phyloP scores from a whole-genome alignment of 2,888 invertebrate genomes.

The Gandaritis pyraliata region DNA sequence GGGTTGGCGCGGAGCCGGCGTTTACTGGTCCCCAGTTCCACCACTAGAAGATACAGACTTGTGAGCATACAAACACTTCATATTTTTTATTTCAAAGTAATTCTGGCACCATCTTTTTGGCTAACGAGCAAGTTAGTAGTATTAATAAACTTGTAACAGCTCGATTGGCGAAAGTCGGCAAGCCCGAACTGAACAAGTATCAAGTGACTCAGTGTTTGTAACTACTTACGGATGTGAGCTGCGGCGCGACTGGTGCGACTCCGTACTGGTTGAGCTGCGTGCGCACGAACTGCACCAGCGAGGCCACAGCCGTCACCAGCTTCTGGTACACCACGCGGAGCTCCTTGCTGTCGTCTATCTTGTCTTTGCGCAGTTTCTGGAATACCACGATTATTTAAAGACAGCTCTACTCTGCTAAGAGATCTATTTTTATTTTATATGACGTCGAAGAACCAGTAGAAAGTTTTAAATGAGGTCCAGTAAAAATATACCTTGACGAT shows the following conservation, averaged over 20 bases:
- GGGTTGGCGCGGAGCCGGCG: conserved; percentile 73
- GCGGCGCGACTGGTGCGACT: conserved; percentile 46
- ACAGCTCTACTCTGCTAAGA: too few species aligned
- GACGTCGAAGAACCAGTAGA: neutral
- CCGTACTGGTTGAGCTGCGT: conserved; percentile 64
- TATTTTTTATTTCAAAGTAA: too few species aligned
- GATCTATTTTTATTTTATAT: too few species aligned
- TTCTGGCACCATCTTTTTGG: too few species aligned
- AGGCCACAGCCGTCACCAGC: conserved; percentile 83
- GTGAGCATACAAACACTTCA: neutral
- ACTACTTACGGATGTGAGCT: conserved; percentile 58
- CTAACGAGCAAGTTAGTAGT: too few species aligned
- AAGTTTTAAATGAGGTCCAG: neutral
- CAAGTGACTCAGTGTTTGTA: neutral
- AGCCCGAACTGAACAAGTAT: too few species aligned
- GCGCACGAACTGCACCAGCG: conserved; percentile 74
- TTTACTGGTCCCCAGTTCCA: conserved; percentile 51
- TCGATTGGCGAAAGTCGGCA: too few species aligned
- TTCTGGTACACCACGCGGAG: conserved; percentile 86
- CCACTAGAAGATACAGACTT: conserved; percentile 38
- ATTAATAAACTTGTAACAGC: too few species aligned
- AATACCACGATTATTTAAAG: neutral
- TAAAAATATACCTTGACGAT: conserved; percentile 81
- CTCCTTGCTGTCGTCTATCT: conserved; percentile 86
- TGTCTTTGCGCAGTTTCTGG: conserved; percentile 84